Evolutionary conservation across 1,140 invertebrate species (phyloP), one percentile per base, ranked within the genome.

Genomic region (Zaprionus tsacasi): DNA sequence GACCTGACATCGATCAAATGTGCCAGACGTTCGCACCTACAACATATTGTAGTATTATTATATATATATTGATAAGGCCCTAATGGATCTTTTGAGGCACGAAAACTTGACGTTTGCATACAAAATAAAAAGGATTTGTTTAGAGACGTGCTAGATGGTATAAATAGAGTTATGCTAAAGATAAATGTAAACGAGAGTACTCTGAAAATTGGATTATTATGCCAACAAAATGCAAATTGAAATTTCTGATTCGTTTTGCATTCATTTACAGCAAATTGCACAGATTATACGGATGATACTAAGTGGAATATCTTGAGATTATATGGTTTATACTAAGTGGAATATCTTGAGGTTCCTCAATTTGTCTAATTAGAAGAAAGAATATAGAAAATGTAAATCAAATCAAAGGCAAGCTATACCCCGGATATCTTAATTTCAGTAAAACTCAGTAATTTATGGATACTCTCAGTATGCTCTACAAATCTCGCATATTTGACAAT

Each of bases 231-330:
- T 57, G 52, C 40, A 57, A 56, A 66, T 45, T 66, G 27, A 56
- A 45, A 57, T 15, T 60, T 38, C 50, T 60, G 25, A 56, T 48
- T 69, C 13, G 27, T 27, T 67, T 66, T 40, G 25, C 27, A 25
- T 55, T 72, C 63, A 33, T 66, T 66, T 58, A 43, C 17, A 38
- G 55, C 15, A 43, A 60, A 72, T 68, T 43, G 27, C 48, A 6
- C 27, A 54, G 50, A 36, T n/a, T 4, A 50, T 10, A 25, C 21
- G 0, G 27, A 30, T 21, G 21, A 21, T 21, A 21, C 21, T 25
- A 52, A 36, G 50, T 40, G 40, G 33, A 6, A 40, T 25, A 17
- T 54, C 36, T 61, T 17, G n/a, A 43, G 13, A 21, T 21, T 21
- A 21, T 21, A 21, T 21, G 21, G n/a, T n/a, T n/a, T n/a, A 21